Conservation (phyloP, 2,888 invertebrate species). For the Phanerotoma sp. region DNA sequence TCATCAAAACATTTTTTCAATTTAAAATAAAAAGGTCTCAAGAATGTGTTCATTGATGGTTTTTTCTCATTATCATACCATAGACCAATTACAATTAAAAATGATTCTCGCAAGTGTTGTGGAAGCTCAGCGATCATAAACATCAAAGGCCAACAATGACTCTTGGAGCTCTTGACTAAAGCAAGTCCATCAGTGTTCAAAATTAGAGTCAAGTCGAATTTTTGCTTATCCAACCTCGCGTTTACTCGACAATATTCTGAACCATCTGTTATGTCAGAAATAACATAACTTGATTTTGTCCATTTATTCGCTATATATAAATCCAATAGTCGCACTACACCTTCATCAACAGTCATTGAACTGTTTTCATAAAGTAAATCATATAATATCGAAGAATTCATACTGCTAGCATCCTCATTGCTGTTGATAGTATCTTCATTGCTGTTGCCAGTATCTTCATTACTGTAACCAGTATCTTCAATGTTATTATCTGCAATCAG, state of each 20-base stretch:
- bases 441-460: too few relatives aligned
- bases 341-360: slow-evolving; percentile 1
- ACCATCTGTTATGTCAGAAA: slow-evolving; percentile 22
- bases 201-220: slow-evolving; percentile 23
- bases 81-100: slow-evolving; percentile 18
- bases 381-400: not conserved
- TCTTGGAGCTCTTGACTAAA: slow-evolving; percentile 20
- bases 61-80: slow-evolving; percentile 23
- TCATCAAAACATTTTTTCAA: slow-evolving; percentile 22
- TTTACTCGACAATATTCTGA: slow-evolving; percentile 26
- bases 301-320: not conserved
- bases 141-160: slow-evolving; percentile 24
- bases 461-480: not conserved
- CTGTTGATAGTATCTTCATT: too few relatives aligned
- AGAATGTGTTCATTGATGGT: slow-evolving; percentile 26
- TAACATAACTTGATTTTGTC: slow-evolving; percentile 7
- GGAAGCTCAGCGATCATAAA: slow-evolving; percentile 23
- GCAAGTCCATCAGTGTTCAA: slow-evolving; percentile 25
- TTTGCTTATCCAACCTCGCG: not conserved
- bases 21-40: slow-evolving; percentile 23
- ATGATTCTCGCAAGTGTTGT: slow-evolving; percentile 20
- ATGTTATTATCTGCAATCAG: not conserved
- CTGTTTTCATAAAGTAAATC: not conserved
- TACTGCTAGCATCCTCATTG: not conserved
- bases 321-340: not conserved